Conservation (phyloP, 2,797 vertebrate species). For the Hippoglossus hippoglossus region DNA sequence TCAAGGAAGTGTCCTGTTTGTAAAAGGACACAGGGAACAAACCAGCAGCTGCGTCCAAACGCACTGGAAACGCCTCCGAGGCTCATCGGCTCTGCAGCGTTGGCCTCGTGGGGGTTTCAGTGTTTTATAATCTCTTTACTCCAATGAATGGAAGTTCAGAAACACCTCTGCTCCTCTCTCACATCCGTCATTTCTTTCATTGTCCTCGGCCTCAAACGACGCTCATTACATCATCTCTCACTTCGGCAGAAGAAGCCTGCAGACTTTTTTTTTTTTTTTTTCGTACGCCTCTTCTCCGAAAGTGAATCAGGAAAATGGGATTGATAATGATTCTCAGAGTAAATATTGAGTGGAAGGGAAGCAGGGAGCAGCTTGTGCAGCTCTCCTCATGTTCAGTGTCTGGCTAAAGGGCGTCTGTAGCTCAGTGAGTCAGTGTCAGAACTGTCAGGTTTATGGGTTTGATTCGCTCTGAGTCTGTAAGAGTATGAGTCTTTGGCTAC, state of each 20-base stretch:
- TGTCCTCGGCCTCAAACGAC: slow-evolving; percentile 45
- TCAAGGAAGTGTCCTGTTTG: background rate
- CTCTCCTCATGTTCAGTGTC: background rate
- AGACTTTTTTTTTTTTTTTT: slow-evolving; percentile 41
- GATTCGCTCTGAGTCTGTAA: no score
- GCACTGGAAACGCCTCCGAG: slow-evolving; percentile 8
- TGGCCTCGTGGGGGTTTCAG: slow-evolving; percentile 30
- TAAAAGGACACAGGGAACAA: no score
- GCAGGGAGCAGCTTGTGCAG: background rate
- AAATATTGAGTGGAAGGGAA: slow-evolving; percentile 28
- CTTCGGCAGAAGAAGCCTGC: background rate
- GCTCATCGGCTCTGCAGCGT: slow-evolving; percentile 34
- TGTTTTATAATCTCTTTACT: slow-evolving; percentile 55
- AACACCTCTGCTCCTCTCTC: slow-evolving; percentile 58
- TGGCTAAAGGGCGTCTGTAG: background rate
- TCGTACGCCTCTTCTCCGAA: slow-evolving; percentile 23
- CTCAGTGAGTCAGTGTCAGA: no score
- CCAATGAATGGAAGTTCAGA: slow-evolving; percentile 47
- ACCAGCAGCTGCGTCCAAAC: no score
- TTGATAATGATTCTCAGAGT: slow-evolving; percentile 46
- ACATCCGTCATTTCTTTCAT: slow-evolving; percentile 43
- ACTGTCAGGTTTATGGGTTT: no score
- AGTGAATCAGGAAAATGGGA: slow-evolving; percentile 35
- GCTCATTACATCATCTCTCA: slow-evolving; percentile 41
- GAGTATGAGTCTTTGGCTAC: no score